A percentile compares a stretch with the other conserved stretches of the same genome.
phyloP scores from a whole-genome alignment of 2,797 vertebrate species.

The Adrianichthys oophorus region DNA sequence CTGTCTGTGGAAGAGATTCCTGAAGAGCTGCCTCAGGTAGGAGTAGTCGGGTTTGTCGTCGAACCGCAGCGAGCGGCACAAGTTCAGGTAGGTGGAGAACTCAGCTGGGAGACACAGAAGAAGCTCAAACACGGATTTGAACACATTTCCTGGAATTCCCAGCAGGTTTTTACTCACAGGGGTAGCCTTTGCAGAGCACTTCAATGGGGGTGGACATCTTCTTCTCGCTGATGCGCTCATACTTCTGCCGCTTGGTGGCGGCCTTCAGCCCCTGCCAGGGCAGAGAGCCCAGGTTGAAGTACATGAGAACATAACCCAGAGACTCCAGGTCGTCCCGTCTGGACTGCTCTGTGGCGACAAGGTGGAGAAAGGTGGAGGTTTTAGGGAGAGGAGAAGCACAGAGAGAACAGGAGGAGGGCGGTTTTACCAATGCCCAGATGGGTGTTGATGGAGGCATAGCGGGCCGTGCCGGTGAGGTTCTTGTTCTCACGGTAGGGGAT shows the following conservation, averaged over 20 bases:
- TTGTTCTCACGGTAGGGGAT: slow-evolving; percentile 98
- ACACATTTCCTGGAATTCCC: not conserved
- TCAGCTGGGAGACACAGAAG: slow-evolving; percentile 80
- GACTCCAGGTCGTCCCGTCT: slow-evolving; percentile 95
- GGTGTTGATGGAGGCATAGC: slow-evolving; percentile 97
- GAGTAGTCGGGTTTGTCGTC: slow-evolving; percentile 98
- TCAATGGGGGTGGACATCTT: slow-evolving; percentile 98
- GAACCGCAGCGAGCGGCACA: slow-evolving; percentile 94
- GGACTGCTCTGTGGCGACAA: slow-evolving; percentile 85
- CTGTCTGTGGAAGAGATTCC: slow-evolving; percentile 96
- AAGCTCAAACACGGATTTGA: not conserved
- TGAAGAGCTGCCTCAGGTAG: slow-evolving; percentile 93
- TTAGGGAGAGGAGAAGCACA: not conserved
- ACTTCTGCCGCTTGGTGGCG: slow-evolving; percentile 96
- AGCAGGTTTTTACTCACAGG: slow-evolving; percentile 80
- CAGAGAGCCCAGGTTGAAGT: slow-evolving; percentile 96
- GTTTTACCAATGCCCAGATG: slow-evolving; percentile 92
- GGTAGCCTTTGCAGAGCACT: slow-evolving; percentile 95
- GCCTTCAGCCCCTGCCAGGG: slow-evolving; percentile 98
- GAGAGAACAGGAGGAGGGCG: not conserved
- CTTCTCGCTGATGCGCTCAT: slow-evolving; percentile 96
- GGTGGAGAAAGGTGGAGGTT: not conserved
- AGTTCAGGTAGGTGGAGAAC: slow-evolving; percentile 97
- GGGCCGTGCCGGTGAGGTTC: slow-evolving; percentile 95
- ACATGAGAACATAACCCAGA: slow-evolving; percentile 96